Conservation (phyloP, 1,140 invertebrate species). For the Zaprionus taronus region DNA sequence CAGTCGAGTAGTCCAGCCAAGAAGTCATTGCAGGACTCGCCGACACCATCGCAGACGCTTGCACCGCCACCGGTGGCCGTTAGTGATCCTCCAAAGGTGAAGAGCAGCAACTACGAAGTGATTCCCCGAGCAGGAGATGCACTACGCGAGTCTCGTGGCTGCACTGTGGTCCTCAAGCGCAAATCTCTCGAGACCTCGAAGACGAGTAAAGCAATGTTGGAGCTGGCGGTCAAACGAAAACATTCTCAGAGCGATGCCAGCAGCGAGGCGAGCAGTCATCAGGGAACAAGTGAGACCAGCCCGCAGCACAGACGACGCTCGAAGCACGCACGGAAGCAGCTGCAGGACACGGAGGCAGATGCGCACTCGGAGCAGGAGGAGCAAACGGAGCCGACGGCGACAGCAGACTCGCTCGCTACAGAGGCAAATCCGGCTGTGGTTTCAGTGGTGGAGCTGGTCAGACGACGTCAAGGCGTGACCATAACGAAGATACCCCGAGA, state of each 20-base stretch:
- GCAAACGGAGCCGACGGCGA: background rate
- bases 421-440: slow-evolving; percentile 32
- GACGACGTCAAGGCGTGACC: slow-evolving; percentile 72
- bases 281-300: background rate
- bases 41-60: background rate
- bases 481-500: slow-evolving; percentile 76
- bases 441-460: slow-evolving; percentile 72
- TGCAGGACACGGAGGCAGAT: background rate
- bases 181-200: slow-evolving; percentile 62
- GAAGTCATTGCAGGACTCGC: slow-evolving; percentile 36
- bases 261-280: slow-evolving; percentile 54
- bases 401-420: background rate
- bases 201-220: slow-evolving; percentile 26
- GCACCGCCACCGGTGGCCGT: background rate
- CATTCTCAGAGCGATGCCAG: slow-evolving; percentile 68
- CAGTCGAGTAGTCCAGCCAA: slow-evolving; percentile 59
- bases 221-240: slow-evolving; percentile 48
- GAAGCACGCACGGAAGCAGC: slow-evolving; percentile 54
- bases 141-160: slow-evolving; percentile 60
- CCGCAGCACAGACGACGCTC: slow-evolving; percentile 45
- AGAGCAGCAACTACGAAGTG: slow-evolving; percentile 73
- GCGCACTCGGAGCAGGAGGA: background rate
- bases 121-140: slow-evolving; percentile 60
- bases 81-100: slow-evolving; percentile 53
- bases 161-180: slow-evolving; percentile 75